phyloP scores from a whole-genome alignment of 2,797 vertebrate species.

The Petrocephalus schoutedeni region DNA sequence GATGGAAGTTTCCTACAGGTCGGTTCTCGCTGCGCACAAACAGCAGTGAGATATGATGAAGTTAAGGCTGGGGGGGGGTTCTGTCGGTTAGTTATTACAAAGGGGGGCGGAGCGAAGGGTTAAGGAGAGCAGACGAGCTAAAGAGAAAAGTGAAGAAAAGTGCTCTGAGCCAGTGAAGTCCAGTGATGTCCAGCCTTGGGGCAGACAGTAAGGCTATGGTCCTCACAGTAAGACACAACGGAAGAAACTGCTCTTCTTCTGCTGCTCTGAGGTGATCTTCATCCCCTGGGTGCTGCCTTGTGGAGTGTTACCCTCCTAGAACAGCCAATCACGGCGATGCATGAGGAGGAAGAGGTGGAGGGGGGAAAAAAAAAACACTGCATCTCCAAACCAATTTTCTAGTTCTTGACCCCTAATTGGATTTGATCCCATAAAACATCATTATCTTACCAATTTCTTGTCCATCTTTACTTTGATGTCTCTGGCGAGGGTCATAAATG shows the following conservation, averaged over 20 bases:
- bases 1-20: slow-evolving; percentile 17
- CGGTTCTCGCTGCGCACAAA: slow-evolving; percentile 24
- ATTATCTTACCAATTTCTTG: slow-evolving; percentile 85
- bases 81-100: neutral
- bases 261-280: slow-evolving; percentile 86
- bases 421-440: neutral
- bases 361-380: neutral
- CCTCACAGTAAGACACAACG: slow-evolving; percentile 91
- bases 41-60: slow-evolving; percentile 20
- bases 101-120: neutral
- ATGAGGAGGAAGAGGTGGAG: neutral
- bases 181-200: slow-evolving; percentile 59
- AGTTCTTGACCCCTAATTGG: neutral
- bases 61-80: neutral
- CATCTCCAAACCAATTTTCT: neutral
- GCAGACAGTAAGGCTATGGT: slow-evolving; percentile 58
- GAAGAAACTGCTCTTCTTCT: slow-evolving; percentile 97
- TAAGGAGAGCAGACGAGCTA: slow-evolving; percentile 17
- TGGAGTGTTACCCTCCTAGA: slow-evolving; percentile 86
- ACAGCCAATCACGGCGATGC: neutral
- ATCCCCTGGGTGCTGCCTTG: slow-evolving; percentile 88
- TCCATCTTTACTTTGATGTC: slow-evolving; percentile 99
- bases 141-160: slow-evolving; percentile 33
- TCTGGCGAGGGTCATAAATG: slow-evolving; percentile 92
- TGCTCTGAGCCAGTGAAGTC: slow-evolving; percentile 73